Evolutionary conservation across 2,797 vertebrate genomes (phyloP).

Genomic region (Sebastes trivittatus): DNA sequence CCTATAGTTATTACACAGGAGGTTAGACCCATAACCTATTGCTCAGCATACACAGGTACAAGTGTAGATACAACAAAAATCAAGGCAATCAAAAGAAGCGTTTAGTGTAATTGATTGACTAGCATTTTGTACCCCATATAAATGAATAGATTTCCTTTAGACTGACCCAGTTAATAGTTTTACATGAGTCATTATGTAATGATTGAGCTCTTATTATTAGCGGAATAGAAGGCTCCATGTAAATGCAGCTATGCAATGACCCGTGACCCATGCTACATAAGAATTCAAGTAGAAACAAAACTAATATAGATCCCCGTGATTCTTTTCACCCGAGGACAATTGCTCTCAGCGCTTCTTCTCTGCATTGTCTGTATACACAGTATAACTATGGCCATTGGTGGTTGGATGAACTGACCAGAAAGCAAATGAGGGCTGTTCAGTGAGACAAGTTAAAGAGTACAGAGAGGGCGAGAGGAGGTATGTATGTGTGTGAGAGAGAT

Average conservation of each 20-base stretch:
- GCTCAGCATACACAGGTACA: neutral
- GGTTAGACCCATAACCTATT: neutral
- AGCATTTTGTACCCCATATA: neutral
- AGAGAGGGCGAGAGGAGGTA: constrained; percentile 5
- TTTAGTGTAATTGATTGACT: neutral
- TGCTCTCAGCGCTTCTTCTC: constrained; percentile 3
- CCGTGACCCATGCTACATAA: neutral
- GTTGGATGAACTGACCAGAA: constrained; percentile 32
- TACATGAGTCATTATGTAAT: neutral
- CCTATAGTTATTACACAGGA: neutral
- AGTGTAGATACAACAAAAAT: neutral
- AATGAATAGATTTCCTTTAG: neutral
- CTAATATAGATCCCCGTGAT: constrained; percentile 4
- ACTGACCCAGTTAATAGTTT: neutral
- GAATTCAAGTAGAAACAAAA: neutral
- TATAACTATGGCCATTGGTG: constrained; percentile 16
- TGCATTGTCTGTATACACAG: constrained; percentile 24
- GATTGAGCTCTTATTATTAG: neutral
- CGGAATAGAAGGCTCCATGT: neutral
- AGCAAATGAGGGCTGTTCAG: constrained; percentile 28
- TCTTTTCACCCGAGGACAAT: neutral
- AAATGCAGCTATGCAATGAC: neutral
- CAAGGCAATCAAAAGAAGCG: neutral
- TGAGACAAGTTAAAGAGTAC: constrained; percentile 25
- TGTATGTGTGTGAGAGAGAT: constrained; percentile 34